A percentile compares a stretch with the other conserved stretches of the same genome.
phyloP scores from a whole-genome alignment of 1,140 invertebrate species.

The Onthophagus taurus region DNA sequence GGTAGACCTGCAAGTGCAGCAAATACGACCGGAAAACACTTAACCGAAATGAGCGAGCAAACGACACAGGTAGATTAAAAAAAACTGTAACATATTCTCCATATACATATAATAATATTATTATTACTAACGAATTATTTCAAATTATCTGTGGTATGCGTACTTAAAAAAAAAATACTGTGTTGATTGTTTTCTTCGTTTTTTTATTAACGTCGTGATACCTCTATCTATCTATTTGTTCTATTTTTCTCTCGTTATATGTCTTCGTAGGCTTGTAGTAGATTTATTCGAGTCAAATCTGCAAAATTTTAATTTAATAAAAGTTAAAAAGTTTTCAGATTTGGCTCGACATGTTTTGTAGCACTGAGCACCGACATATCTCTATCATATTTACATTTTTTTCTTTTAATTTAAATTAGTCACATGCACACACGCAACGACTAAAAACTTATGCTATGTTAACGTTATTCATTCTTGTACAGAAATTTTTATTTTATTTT shows the following conservation, averaged over 20 bases:
- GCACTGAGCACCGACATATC: constrained; percentile 36
- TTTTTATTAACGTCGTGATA: neutral
- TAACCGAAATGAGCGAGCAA: constrained; percentile 27
- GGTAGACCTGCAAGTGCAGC: constrained; percentile 27
- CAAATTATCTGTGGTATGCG: too few relatives aligned
- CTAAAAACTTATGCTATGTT: too few relatives aligned
- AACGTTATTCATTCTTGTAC: too few relatives aligned
- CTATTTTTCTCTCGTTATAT: constrained; percentile 18
- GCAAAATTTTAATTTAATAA: too few relatives aligned
- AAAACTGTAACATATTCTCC: too few relatives aligned
- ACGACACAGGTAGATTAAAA: constrained; percentile 35
- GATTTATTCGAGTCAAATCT: constrained; percentile 21
- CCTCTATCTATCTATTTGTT: constrained; percentile 10
- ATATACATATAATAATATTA: too few relatives aligned
- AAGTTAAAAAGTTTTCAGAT: too few relatives aligned
- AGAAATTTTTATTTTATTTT: too few relatives aligned
- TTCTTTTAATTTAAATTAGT: too few relatives aligned
- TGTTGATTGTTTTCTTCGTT: too few relatives aligned
- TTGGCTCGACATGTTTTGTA: constrained; percentile 30
- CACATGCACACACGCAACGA: constrained; percentile 26
- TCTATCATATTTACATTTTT: constrained; percentile 34
- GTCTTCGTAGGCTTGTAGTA: constrained; percentile 24
- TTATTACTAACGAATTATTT: too few relatives aligned
- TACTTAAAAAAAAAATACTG: too few relatives aligned
- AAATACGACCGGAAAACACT: constrained; percentile 24